Base-by-base conservation (phyloP, 2,888 invertebrate species). In the Drosophila cyrtoloma region DNA sequence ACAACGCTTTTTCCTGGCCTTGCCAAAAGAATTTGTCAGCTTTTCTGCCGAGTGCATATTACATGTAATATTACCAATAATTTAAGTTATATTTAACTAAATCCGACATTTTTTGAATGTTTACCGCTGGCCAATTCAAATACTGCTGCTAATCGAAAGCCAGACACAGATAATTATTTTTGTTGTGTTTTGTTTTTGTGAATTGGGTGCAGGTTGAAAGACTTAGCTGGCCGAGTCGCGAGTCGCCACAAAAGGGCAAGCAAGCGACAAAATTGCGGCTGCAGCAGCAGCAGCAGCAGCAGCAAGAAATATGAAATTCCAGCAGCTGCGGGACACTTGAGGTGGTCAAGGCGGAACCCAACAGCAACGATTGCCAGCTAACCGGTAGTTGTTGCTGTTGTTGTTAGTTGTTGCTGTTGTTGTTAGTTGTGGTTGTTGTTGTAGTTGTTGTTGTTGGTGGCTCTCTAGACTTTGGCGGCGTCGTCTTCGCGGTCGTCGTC, bases 241-340 rank as follows among this genome's bases (percentile, higher is more conserved):
- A 66, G 71, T 66, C 63, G 72, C 75, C 82, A 62, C 71, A 84
- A 82, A 83, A 85, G 85, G 85, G 80, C 80, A 82, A 58, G 56
- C 28, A 74, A 37, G 37, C 71, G 59, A 57, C 56, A 56, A 71
- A 42, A 44, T 52, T 53, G 63, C 50, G 7, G 35, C 56, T 30
- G 57, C 30, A 39, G 26, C 65, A 65, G 60, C 52, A 55, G 42
- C 44, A 69, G 39, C 56, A 76, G 42, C 44, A 69, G 39, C 56
- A 76, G 65, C 64, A 77, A 78, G 66, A 81, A 84, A 82, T 85
- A 84, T 83, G 81, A 88, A 83, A 86, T 85, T 80, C 75, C 82
- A 76, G 72, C 82, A 82, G 70, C 82, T 75, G 74, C 76, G 78
- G 75, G 78, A 75, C 80, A 71, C 74, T 70, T 70, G 74, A 81